phyloP scores from a whole-genome alignment of 2,113 vertebrate species.

The Camarhynchus parvulus region DNA sequence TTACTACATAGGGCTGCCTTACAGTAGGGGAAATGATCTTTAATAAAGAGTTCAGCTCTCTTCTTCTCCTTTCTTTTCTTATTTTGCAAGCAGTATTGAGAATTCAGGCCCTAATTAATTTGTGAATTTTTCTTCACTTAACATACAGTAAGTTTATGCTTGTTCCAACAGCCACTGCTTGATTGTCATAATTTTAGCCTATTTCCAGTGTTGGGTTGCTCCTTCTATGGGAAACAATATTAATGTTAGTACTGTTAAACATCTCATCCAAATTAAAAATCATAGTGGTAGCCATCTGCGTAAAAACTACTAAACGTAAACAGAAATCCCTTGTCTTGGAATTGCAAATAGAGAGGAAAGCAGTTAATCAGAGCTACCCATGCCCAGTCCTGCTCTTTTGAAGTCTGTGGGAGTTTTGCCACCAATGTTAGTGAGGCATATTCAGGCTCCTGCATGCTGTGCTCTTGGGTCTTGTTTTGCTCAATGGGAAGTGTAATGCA shows the following conservation, averaged over 20 bases:
- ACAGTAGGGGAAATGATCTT: not conserved
- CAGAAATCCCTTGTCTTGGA: not conserved
- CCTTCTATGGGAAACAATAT: not conserved
- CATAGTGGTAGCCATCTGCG: not conserved
- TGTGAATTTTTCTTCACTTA: not conserved
- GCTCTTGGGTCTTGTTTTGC: not conserved
- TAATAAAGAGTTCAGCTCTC: not conserved
- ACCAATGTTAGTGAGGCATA: not conserved
- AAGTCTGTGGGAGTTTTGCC: not conserved
- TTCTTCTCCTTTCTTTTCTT: not conserved
- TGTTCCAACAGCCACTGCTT: not conserved
- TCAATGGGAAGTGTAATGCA: constrained; percentile 17
- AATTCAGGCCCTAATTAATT: not conserved
- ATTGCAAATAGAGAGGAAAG: not conserved
- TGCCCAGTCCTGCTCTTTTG: not conserved
- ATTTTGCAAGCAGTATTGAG: constrained; percentile 8
- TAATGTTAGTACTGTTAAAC: not conserved
- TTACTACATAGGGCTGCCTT: not conserved
- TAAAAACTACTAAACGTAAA: not conserved
- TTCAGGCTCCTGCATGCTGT: constrained; percentile 1
- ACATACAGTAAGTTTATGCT: not conserved
- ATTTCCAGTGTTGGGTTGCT: not conserved
- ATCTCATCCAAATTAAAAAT: not conserved
- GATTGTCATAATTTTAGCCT: not conserved
- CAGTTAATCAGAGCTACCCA: not conserved